Evolutionary conservation across 2,888 invertebrate species (phyloP).

Genomic region (Microctonus brassicae): DNA sequence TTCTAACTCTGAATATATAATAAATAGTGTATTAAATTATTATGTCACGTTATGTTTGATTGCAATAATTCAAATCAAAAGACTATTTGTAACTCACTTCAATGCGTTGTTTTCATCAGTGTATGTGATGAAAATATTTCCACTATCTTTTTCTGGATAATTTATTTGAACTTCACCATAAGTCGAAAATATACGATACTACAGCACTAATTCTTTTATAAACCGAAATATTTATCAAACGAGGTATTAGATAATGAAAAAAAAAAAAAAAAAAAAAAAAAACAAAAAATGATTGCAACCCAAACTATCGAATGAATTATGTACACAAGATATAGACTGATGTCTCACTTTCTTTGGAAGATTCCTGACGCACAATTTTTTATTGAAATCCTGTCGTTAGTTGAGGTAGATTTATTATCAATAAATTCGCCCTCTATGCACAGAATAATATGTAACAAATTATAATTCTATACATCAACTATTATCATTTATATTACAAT

Average conservation of each 20-base stretch:
- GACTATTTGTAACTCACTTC: too few relatives aligned
- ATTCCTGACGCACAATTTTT: conserved; percentile 12
- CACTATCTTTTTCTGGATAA: neutral
- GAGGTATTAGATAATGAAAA: too few relatives aligned
- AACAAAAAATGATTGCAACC: too few relatives aligned
- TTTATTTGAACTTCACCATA: conserved; percentile 6
- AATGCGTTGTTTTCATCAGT: neutral
- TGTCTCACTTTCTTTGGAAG: neutral
- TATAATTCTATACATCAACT: too few relatives aligned
- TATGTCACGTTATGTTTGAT: too few relatives aligned
- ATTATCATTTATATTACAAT: too few relatives aligned
- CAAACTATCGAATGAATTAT: neutral
- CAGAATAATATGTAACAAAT: neutral
- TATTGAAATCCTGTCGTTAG: neutral
- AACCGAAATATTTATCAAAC: neutral
- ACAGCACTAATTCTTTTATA: neutral
- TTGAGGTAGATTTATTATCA: neutral
- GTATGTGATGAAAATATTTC: neutral
- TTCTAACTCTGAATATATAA: too few relatives aligned
- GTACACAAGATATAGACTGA: neutral
- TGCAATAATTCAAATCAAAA: too few relatives aligned
- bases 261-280: too few relatives aligned
- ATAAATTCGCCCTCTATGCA: neutral
- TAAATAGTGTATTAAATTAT: too few relatives aligned
- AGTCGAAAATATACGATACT: neutral